Conservation (phyloP, 1,140 invertebrate genomes). For the Nebria ingens region DNA sequence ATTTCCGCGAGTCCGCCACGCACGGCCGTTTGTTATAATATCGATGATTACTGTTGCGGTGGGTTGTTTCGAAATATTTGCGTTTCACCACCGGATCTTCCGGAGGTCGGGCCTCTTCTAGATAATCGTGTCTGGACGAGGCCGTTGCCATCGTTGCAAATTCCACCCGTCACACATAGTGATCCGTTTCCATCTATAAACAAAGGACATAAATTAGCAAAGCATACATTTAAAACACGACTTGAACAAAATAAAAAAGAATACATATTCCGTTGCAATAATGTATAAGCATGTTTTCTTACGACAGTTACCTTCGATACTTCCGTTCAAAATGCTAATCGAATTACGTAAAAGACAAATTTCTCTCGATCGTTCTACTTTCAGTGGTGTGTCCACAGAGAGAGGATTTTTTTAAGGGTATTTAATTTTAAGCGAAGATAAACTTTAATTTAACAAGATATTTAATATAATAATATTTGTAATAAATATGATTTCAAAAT, state of each 20-base stretch:
- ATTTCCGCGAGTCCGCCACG: neutral
- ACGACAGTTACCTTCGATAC: neutral
- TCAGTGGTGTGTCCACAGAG: too few relatives aligned
- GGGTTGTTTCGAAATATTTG: neutral
- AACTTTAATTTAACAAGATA: too few relatives aligned
- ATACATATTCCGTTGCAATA: neutral
- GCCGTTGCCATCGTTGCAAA: constrained; percentile 10
- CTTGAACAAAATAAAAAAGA: neutral
- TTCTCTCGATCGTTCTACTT: too few relatives aligned
- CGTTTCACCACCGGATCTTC: constrained; percentile 6
- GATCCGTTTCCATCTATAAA: neutral
- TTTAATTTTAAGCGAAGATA: too few relatives aligned
- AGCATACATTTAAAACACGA: neutral
- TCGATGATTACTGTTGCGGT: too few relatives aligned
- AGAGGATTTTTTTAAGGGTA: too few relatives aligned
- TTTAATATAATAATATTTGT: too few relatives aligned
- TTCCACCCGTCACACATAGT: neutral
- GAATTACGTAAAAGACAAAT: neutral
- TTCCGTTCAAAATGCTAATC: constrained; percentile 5
- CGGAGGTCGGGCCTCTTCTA: constrained; percentile 8
- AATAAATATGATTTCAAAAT: too few relatives aligned
- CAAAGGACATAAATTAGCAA: neutral
- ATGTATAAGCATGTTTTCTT: neutral
- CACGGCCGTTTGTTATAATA: neutral
- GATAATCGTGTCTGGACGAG: neutral